phyloP scores from a whole-genome alignment of 2,113 vertebrate genomes.

The Ondatra zibethicus region DNA sequence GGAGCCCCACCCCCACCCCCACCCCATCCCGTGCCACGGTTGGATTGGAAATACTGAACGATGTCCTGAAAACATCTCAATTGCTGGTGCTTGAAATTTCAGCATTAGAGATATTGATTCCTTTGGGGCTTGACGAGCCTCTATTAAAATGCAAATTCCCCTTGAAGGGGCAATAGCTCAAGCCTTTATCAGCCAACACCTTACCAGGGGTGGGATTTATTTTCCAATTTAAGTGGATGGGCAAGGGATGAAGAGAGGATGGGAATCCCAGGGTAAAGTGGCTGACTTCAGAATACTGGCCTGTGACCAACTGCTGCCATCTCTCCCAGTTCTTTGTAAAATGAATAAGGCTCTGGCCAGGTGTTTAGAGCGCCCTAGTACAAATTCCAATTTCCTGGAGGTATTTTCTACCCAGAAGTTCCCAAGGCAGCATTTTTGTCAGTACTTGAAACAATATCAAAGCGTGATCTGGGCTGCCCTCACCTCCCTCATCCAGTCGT shows the following conservation, averaged over 20 bases:
- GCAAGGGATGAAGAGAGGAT: conserved; percentile 24
- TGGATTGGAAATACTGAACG: neutral
- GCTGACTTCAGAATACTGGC: conserved; percentile 65
- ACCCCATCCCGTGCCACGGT: too few species aligned
- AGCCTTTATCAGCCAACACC: conserved; percentile 74
- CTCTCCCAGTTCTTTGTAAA: neutral
- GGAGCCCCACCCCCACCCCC: neutral
- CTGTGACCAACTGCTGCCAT: conserved; percentile 24
- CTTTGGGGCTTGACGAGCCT: conserved; percentile 59
- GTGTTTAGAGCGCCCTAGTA: neutral
- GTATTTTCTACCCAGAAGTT: conserved; percentile 56
- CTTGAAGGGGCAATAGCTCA: conserved; percentile 68
- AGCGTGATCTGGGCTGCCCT: neutral
- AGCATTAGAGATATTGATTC: conserved; percentile 68
- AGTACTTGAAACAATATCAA: neutral
- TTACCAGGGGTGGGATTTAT: conserved; percentile 71
- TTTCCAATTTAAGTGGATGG: conserved; percentile 73
- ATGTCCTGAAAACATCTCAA: conserved; percentile 34
- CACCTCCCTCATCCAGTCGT: neutral
- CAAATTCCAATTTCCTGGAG: conserved; percentile 62
- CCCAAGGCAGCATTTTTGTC: neutral
- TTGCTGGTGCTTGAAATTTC: conserved; percentile 65
- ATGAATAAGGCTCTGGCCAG: neutral
- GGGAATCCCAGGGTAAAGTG: conserved; percentile 54
- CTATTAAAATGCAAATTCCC: conserved; percentile 83